Conservation (phyloP, 2,113 vertebrate species). For the Panthera tigris region DNA sequence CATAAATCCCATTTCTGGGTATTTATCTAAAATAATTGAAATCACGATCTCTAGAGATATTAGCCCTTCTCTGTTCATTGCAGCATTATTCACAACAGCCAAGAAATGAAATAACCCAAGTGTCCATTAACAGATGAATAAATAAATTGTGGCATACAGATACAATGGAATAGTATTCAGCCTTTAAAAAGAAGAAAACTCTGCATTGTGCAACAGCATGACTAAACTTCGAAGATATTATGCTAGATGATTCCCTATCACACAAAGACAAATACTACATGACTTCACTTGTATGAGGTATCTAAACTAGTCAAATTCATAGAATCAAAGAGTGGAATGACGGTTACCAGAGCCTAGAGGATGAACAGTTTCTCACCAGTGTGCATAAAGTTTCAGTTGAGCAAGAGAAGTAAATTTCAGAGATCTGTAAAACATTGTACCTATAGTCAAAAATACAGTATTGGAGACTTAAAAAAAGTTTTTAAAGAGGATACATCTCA, state of each 20-base stretch:
- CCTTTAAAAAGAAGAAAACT: neutral
- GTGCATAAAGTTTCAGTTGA: neutral
- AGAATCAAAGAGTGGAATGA: neutral
- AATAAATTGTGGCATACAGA: neutral
- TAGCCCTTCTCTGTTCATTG: neutral
- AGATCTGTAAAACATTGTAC: neutral
- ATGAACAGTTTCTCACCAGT: neutral
- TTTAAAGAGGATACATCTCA: neutral
- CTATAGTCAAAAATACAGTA: neutral
- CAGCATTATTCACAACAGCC: neutral
- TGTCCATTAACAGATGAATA: neutral
- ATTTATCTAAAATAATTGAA: neutral
- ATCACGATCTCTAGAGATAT: neutral
- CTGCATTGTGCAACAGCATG: neutral
- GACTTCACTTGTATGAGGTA: neutral
- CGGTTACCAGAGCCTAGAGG: neutral
- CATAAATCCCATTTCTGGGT: neutral
- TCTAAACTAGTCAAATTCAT: neutral
- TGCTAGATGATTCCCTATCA: neutral
- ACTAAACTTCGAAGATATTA: neutral
- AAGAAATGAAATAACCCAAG: neutral
- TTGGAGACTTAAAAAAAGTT: neutral
- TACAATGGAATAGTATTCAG: neutral
- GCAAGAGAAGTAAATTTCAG: neutral
- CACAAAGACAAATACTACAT: neutral